A percentile compares a stretch with the other conserved stretches of the same genome.
Evolutionary conservation across 2,797 vertebrate species (phyloP).

Genomic region (Sphaeramia orbicularis): DNA sequence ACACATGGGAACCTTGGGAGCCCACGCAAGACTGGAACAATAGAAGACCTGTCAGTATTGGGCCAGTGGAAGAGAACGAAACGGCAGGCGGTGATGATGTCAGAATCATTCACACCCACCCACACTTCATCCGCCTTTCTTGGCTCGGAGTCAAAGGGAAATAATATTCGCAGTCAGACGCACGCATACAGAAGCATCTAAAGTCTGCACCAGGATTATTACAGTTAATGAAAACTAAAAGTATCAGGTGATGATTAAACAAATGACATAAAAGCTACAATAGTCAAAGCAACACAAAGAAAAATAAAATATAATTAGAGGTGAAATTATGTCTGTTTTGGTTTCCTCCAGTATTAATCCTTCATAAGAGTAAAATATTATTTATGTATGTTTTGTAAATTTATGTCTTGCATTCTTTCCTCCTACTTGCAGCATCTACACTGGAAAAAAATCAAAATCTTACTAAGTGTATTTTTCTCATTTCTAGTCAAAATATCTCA

Average conservation of each 20-base stretch:
- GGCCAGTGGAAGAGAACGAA: conserved; percentile 72
- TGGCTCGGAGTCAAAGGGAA: conserved; percentile 43
- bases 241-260: not conserved
- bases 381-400: no score
- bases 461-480: no score
- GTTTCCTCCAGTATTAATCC: no score
- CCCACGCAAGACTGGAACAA: conserved; percentile 85
- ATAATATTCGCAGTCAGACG: conserved; percentile 8
- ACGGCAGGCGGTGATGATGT: conserved; percentile 80
- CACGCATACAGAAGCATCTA: conserved; percentile 45
- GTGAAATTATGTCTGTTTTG: not conserved
- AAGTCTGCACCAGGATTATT: conserved; percentile 3
- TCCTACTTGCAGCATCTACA: no score
- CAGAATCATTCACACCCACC: conserved; percentile 81
- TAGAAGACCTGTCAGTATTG: conserved; percentile 85
- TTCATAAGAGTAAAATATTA: no score
- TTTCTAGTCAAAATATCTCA: no score
- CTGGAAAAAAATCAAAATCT: no score
- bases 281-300: no score
- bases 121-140: conserved; percentile 63
- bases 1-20: conserved; percentile 87
- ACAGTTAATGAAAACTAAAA: not conserved
- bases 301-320: no score
- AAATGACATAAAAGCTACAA: no score
- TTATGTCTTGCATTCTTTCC: no score